Evolutionary conservation across 2,888 invertebrate species (phyloP), one percentile per base, ranked within the genome.

Genomic region (Ormyrus labotus): DNA sequence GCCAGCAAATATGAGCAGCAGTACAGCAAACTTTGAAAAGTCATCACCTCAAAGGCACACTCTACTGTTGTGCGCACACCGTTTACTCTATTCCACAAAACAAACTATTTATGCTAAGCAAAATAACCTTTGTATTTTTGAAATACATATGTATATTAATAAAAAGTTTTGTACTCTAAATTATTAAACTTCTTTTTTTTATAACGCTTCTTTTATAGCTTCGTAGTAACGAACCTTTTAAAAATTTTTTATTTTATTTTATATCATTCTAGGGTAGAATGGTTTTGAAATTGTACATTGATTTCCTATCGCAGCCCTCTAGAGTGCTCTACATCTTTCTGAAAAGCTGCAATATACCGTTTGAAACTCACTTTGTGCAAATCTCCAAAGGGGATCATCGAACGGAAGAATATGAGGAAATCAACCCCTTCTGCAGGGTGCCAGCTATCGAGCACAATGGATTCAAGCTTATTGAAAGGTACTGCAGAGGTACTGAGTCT

Each of bases 251-350:
- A 13, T n/a, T 8, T 68, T 11, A 55, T 71, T 51, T 51, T 57
- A 5, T 57, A 13, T 19, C 19, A 19, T 19, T 13, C 55, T 10
- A 48, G n/a, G 19, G 4, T 47, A 80, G 5, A 1, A 89, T 89
- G 93, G 82, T 91, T 84, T 83, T 95, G 73, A 93, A 93, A 87
- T 92, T 93, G 68, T 96, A 95, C 88, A 94, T 92, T 83, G 95
- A 96, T 91, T 91, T 95, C 50, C 91, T 96, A 92, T 96, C 96
- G 0, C 96, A 96, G 89, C 96, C 96, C 1, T 94, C 94, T 7
- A 92, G 96, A 87, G 94, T 95, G 9, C 85, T 96, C 57, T 94
- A 93, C 81, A 94, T 95, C 84, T 93, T 96, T 86, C 89, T 96
- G 58, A 95, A 95, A 86, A 87, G 91, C 13, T 92, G 92, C 67